phyloP scores from a whole-genome alignment of 2,888 invertebrate genomes.

The Caenorhabditis auriculariae region DNA sequence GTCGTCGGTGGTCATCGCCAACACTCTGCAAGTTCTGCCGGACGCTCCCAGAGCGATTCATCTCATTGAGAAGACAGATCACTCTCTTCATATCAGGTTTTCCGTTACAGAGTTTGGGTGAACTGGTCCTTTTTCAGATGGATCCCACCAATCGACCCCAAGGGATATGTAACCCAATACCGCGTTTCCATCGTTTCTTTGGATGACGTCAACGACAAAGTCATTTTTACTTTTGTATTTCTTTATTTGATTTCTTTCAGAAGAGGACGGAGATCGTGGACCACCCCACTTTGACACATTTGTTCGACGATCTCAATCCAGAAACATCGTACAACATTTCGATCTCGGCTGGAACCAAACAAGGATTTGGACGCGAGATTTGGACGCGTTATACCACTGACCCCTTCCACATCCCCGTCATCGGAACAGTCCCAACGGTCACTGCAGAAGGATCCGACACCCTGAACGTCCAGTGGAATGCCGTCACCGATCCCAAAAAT shows the following conservation, averaged over 20 bases:
- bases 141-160: constrained; percentile 59
- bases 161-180: constrained; percentile 58
- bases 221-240: not conserved
- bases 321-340: constrained; percentile 63
- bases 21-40: constrained; percentile 62
- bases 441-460: constrained; percentile 58
- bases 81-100: constrained; percentile 58
- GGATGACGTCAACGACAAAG: constrained; percentile 50
- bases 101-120: too few species aligned
- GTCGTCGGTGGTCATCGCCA: constrained; percentile 56
- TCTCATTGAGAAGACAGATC: constrained; percentile 61
- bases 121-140: too few species aligned
- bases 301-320: constrained; percentile 59
- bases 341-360: constrained; percentile 53
- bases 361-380: constrained; percentile 61
- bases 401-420: constrained; percentile 58
- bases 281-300: constrained; percentile 55
- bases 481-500: constrained; percentile 55
- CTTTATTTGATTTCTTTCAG: not conserved
- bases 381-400: constrained; percentile 60
- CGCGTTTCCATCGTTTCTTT: constrained; percentile 53
- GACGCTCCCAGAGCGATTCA: constrained; percentile 61
- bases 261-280: constrained; percentile 47
- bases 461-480: constrained; percentile 61
- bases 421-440: constrained; percentile 46